phyloP scores from a whole-genome alignment of 2,113 vertebrate genomes.

The Scatophagus argus region DNA sequence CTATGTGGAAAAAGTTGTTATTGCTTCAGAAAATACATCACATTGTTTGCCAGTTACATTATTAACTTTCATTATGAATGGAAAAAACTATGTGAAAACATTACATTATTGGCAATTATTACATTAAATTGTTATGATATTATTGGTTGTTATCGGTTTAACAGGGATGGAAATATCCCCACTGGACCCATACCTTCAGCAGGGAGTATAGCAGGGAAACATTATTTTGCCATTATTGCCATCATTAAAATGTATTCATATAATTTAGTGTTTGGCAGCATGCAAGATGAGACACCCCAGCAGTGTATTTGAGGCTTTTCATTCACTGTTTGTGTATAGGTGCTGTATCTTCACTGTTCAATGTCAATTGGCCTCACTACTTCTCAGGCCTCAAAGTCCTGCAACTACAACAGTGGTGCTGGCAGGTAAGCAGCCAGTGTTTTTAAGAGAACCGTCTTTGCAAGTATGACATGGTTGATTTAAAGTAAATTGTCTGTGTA shows the following conservation, averaged over 20 bases:
- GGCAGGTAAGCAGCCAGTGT: conserved; percentile 46
- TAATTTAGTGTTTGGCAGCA: not conserved
- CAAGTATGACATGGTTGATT: not conserved
- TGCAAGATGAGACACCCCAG: not conserved
- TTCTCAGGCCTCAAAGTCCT: conserved; percentile 67
- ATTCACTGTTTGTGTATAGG: conserved; percentile 36
- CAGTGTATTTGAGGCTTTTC: not conserved
- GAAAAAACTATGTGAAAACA: too few species aligned
- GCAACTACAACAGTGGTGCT: conserved; percentile 64
- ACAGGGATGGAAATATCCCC: too few species aligned
- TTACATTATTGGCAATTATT: too few species aligned
- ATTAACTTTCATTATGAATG: too few species aligned
- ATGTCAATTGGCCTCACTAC: conserved; percentile 41
- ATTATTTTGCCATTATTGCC: not conserved
- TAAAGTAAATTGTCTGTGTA: not conserved
- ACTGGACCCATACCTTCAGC: too few species aligned
- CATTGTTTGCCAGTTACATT: too few species aligned
- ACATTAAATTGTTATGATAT: too few species aligned
- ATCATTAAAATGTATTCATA: not conserved
- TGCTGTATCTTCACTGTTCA: conserved; percentile 76
- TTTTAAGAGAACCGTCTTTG: not conserved
- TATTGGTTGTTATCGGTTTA: too few species aligned
- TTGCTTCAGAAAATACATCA: too few species aligned
- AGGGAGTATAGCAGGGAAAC: too few species aligned
- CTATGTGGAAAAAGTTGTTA: too few species aligned